Base-by-base conservation (phyloP, 2,113 vertebrate species). In the Struthio camelus region DNA sequence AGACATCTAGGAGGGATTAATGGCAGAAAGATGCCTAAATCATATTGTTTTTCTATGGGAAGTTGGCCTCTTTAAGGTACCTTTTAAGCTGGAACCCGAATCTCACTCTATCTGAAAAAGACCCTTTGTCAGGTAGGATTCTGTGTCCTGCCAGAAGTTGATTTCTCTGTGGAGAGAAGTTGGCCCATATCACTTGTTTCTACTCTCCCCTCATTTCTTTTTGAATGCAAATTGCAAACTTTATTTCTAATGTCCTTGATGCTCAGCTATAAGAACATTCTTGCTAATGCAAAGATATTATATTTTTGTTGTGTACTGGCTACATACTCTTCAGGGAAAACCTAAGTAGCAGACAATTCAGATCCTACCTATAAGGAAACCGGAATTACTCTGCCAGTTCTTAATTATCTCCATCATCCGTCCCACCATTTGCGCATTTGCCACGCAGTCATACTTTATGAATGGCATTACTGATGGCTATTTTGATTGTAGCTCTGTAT, bases 261-360 rank as follows among this genome's bases (percentile, higher is more conserved):
- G 23, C 5, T 34, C 19, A 40, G 18, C 48, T 84, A 12, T 80
- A 77, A 70, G 27, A 56, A 42, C 10, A 20, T 46, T 51, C 8
- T 73, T 10, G 42, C 10, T 64, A 42, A 64, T 73, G 22, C 10
- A 46, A 38, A 71, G 15, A 34, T 0, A 2, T 0, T 4, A 3
- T 59, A 61, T 50, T 8, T 18, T 56, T 82, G 27, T 25, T 40
- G 38, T 80, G 71, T 40, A 36, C 13, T 44, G 17, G 42, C 10
- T 73, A 36, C 2, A 16, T 54, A 54, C 36, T 87, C 36, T 56
- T 38, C 11, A 28, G 10, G 24, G 50, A 67, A 91, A 64, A 85
- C 42, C 30, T 75, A 73, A 81, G 34, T 11, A 71, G 12, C 5
- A 78, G 65, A 75, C 17, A 84, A 79, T 40, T 93, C 53, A 93